phyloP scores from a whole-genome alignment of 2,888 invertebrate genomes.

The Meta bourneti region DNA sequence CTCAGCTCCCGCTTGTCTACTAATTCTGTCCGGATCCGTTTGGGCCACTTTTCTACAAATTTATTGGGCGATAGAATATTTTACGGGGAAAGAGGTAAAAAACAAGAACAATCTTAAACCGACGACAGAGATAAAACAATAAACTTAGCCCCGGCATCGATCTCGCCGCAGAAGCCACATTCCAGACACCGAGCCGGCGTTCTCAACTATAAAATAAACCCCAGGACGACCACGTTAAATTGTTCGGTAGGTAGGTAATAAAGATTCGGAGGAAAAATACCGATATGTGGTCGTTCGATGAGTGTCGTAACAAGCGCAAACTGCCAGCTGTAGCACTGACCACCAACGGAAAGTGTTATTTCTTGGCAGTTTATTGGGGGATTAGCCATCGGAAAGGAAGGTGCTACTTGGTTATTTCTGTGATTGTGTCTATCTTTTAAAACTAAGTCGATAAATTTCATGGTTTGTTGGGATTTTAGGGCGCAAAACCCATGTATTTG shows the following conservation, averaged over 20 bases:
- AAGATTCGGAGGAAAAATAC: background rate
- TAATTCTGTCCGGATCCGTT: too few species aligned
- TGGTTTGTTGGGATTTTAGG: too few species aligned
- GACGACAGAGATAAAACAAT: constrained; percentile 55
- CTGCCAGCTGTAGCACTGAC: too few species aligned
- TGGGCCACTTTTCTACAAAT: too few species aligned
- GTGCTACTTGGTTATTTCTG: too few species aligned
- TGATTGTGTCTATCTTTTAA: too few species aligned
- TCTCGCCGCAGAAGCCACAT: constrained; percentile 7
- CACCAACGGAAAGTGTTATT: too few species aligned
- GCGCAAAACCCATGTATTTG: too few species aligned
- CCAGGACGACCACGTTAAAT: constrained; percentile 17
- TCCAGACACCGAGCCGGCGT: constrained; percentile 21
- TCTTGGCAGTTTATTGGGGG: background rate
- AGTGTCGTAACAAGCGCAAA: constrained; percentile 25
- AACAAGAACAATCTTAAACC: constrained; percentile 1
- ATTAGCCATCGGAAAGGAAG: too few species aligned
- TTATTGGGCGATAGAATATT: too few species aligned
- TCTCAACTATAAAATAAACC: constrained; percentile 45
- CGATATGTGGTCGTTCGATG: constrained; percentile 21
- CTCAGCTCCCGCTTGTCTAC: too few species aligned
- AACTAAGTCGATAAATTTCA: too few species aligned
- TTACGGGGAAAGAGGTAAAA: background rate
- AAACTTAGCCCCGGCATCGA: constrained; percentile 28
- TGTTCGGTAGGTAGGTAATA: constrained; percentile 25